Percentiles rank a stretch among this genome's conserved stretches.
phyloP scores from a whole-genome alignment of 1,140 invertebrate species.

The Conus ventricosus region DNA sequence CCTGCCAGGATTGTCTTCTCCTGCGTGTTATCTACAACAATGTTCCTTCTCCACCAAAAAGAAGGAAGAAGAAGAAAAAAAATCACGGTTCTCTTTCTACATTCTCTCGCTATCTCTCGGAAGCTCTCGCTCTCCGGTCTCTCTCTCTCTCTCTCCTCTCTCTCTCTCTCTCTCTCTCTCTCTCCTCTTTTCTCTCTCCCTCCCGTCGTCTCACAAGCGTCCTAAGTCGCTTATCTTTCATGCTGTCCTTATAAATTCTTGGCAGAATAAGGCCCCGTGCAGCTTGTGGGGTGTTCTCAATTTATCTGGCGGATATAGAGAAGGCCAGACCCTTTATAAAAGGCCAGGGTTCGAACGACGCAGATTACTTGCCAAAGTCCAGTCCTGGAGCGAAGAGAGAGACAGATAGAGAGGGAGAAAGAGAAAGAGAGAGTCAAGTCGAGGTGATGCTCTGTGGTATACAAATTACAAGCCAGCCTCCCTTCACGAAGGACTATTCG shows the following conservation, averaged over 20 bases:
- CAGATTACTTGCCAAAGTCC: conserved; percentile 14
- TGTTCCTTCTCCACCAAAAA: conserved; percentile 19
- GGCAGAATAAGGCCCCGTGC: neutral
- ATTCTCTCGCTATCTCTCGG: neutral
- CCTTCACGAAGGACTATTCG: no score
- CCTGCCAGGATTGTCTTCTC: conserved; percentile 4
- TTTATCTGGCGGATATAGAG: conserved; percentile 31
- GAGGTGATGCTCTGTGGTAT: no score
- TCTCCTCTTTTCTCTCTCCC: neutral
- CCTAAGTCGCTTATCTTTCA: conserved; percentile 31
- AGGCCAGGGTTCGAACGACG: conserved; percentile 6
- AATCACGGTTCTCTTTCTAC: neutral
- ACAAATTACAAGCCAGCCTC: no score
- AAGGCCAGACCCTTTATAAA: conserved; percentile 22
- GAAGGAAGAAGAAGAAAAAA: neutral
- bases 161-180: neutral
- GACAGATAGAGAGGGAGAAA: neutral
- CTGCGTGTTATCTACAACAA: conserved; percentile 19
- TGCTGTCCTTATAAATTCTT: conserved; percentile 29
- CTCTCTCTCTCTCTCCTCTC: neutral
- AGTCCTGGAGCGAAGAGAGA: neutral
- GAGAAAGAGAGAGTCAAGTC: neutral
- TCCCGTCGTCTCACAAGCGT: conserved; percentile 11
- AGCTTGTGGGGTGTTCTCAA: conserved; percentile 18
- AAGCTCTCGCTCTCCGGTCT: neutral